Evolutionary conservation across 2,113 vertebrate species (phyloP).

Genomic region (Aleadryas rufinucha): DNA sequence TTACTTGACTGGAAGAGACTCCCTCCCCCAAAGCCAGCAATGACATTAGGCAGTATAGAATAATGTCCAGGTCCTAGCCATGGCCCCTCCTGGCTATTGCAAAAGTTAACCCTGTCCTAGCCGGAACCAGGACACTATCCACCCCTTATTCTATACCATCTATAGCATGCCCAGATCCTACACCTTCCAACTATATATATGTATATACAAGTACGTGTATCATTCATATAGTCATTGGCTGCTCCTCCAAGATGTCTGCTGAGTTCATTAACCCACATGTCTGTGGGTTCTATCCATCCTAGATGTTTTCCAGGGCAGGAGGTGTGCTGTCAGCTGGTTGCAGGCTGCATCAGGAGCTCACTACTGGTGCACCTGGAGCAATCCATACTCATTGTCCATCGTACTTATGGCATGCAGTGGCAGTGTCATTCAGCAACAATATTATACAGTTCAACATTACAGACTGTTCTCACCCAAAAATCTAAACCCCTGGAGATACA

Average conservation of each 20-base stretch:
- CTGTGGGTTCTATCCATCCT: background rate
- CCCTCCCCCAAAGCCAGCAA: no score
- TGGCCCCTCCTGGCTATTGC: background rate
- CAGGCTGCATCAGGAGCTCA: background rate
- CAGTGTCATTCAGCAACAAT: background rate
- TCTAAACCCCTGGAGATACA: background rate
- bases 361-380: background rate
- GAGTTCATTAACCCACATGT: background rate
- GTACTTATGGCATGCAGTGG: background rate
- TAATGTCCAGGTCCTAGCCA: background rate
- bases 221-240: background rate
- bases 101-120: background rate
- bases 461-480: background rate
- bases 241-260: background rate
- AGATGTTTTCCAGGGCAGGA: background rate
- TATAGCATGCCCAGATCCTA: background rate
- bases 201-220: background rate
- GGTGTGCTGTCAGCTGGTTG: background rate
- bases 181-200: background rate
- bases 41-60: background rate
- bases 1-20: fast-evolving
- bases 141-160: background rate
- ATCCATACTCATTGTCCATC: background rate
- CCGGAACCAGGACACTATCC: background rate
- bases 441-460: background rate